phyloP scores from a whole-genome alignment of 2,113 vertebrate species.

The Thymallus thymallus region DNA sequence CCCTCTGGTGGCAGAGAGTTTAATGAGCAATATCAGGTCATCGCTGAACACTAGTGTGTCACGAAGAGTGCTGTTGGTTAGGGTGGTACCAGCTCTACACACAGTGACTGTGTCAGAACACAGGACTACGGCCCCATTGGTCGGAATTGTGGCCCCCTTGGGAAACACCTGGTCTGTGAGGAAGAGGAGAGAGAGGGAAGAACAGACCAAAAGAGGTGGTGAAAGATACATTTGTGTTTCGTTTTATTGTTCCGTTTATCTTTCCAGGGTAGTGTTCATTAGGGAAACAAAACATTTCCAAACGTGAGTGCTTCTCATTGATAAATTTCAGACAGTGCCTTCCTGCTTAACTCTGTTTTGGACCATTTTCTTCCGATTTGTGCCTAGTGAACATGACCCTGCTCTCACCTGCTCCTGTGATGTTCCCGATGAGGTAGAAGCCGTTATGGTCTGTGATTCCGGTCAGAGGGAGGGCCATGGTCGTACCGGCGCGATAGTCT shows the following conservation, averaged over 20 bases:
- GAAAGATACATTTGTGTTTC: not conserved
- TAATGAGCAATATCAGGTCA: constrained; percentile 53
- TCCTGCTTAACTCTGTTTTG: too few species aligned
- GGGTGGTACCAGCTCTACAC: constrained; percentile 48
- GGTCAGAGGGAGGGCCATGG: constrained; percentile 60
- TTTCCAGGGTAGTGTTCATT: too few species aligned
- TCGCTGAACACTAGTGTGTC: constrained; percentile 68
- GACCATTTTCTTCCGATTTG: too few species aligned
- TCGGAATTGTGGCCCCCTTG: constrained; percentile 42
- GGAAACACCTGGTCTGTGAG: constrained; percentile 69
- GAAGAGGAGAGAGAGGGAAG: not conserved
- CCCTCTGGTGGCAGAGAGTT: constrained; percentile 55
- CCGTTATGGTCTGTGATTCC: constrained; percentile 61
- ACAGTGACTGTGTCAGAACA: constrained; percentile 64
- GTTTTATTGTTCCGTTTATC: not conserved
- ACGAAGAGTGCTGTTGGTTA: constrained; percentile 60
- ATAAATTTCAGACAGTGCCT: not conserved
- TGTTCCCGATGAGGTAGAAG: constrained; percentile 66
- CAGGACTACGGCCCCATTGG: constrained; percentile 64
- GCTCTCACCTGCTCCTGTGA: constrained; percentile 55
- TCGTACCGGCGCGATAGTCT: constrained; percentile 46
- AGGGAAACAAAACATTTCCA: too few species aligned
- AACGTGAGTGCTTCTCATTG: not conserved
- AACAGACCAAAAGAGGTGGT: not conserved
- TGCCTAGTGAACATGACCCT: not conserved